Evolutionary conservation across 1,140 invertebrate species (phyloP).

Genomic region (Saccostrea echinata): DNA sequence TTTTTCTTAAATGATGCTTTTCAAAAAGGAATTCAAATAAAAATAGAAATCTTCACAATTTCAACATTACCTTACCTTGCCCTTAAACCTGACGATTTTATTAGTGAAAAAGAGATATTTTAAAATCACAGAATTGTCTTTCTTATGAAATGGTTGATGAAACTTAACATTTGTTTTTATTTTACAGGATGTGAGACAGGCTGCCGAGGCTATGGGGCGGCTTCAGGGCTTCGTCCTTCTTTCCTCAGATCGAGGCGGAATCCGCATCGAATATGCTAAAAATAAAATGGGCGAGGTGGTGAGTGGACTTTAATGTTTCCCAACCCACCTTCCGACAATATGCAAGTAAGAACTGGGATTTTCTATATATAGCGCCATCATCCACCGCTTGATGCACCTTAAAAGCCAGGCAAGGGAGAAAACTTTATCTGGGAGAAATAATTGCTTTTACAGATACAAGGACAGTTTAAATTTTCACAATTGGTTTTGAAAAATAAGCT

Average conservation of each 20-base stretch:
- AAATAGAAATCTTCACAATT: too few species aligned
- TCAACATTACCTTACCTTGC: too few species aligned
- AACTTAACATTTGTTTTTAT: not conserved
- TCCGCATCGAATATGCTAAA: slow-evolving; percentile 98
- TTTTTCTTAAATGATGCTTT: too few species aligned
- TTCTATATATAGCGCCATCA: not conserved
- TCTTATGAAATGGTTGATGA: too few species aligned
- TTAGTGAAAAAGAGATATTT: too few species aligned
- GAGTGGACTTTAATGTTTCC: slow-evolving; percentile 65
- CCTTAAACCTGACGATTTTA: too few species aligned
- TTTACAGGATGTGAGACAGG: slow-evolving; percentile 88
- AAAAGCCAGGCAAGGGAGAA: not conserved
- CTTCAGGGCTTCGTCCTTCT: slow-evolving; percentile 96
- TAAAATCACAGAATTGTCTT: too few species aligned
- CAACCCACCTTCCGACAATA: slow-evolving; percentile 47
- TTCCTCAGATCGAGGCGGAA: slow-evolving; percentile 95
- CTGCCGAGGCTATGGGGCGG: slow-evolving; percentile 92
- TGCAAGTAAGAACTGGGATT: slow-evolving; percentile 46
- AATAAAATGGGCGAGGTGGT: slow-evolving; percentile 95
- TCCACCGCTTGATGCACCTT: slow-evolving; percentile 2
- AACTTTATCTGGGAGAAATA: not conserved
- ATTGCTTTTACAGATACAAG: too few species aligned
- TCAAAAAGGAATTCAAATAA: too few species aligned
- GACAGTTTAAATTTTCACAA: too few species aligned
- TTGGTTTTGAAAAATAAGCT: too few species aligned